Percentiles rank a stretch among this genome's conserved stretches.
phyloP scores from a whole-genome alignment of 2,113 vertebrate genomes.

The Ophiodon elongatus region DNA sequence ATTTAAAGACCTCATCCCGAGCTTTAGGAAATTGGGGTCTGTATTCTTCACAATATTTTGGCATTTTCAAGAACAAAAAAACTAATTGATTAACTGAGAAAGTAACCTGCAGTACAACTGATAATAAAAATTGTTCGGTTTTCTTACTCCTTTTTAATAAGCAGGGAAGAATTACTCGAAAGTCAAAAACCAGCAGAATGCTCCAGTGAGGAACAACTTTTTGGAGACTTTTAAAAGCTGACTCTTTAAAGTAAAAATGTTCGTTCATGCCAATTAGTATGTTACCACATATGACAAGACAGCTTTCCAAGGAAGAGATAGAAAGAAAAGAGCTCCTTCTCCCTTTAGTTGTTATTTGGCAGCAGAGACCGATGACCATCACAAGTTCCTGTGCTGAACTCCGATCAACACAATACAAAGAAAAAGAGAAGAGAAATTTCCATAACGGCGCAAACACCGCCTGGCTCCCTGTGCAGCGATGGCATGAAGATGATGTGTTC shows the following conservation, averaged over 20 bases:
- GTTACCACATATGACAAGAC: neutral
- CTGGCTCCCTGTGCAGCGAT: slow-evolving; percentile 7
- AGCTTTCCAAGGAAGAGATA: neutral
- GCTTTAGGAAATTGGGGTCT: neutral
- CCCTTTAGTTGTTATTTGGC: neutral
- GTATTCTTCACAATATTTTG: neutral
- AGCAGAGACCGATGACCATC: slow-evolving; percentile 1
- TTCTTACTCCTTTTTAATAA: neutral
- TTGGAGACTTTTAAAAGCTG: neutral
- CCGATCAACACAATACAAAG: slow-evolving; percentile 1
- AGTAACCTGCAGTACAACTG: neutral
- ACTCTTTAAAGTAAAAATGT: neutral
- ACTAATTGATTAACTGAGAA: neutral
- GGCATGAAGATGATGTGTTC: slow-evolving; percentile 48
- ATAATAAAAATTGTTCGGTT: neutral
- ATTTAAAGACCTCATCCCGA: neutral
- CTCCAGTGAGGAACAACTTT: neutral
- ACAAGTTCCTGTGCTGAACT: neutral
- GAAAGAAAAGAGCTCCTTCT: neutral
- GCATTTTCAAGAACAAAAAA: neutral
- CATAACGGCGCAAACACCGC: slow-evolving; percentile 11
- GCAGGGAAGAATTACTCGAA: neutral
- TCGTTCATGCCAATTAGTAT: neutral
- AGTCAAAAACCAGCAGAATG: neutral
- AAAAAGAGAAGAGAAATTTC: neutral